Percentiles rank a stretch among this genome's conserved stretches.
Evolutionary conservation across 2,888 invertebrate genomes (phyloP).

Genomic region (Ectobius pallidus): DNA sequence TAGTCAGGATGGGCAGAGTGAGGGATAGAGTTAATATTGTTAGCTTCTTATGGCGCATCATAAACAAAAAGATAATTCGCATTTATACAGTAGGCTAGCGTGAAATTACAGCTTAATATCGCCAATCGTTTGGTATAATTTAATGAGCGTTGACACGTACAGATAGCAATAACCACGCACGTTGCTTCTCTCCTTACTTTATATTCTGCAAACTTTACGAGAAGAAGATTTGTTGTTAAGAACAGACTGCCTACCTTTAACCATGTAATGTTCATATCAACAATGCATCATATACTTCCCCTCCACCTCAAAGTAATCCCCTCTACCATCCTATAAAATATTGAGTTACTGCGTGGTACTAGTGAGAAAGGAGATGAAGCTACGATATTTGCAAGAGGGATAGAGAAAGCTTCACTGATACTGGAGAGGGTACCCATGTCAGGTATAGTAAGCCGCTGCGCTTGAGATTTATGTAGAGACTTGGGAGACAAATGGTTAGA

Average conservation of each 20-base stretch:
- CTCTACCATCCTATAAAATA: slow-evolving; percentile 32
- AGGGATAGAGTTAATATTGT: too few relatives aligned
- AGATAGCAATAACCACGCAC: too few relatives aligned
- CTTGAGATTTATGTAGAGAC: slow-evolving; percentile 71
- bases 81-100: too few relatives aligned
- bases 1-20: too few relatives aligned
- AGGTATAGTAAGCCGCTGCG: slow-evolving; percentile 33
- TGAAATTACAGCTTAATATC: too few relatives aligned
- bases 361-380: slow-evolving; percentile 19
- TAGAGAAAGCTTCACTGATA: slow-evolving; percentile 10
- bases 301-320: slow-evolving; percentile 30
- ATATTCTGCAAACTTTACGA: too few relatives aligned
- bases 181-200: too few relatives aligned
- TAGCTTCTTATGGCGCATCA: too few relatives aligned
- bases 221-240: too few relatives aligned
- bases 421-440: slow-evolving; percentile 23
- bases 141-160: too few relatives aligned
- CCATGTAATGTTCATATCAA: slow-evolving; percentile 33
- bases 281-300: slow-evolving; percentile 32
- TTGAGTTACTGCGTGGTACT: slow-evolving; percentile 32
- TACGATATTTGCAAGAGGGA: neutral
- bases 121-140: too few relatives aligned
- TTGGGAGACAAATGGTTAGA: slow-evolving; percentile 78
- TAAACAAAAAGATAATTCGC: too few relatives aligned
- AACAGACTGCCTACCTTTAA: slow-evolving; percentile 11